Percentiles rank a stretch among this genome's conserved stretches.
Conservation (phyloP, 2,888 invertebrate genomes). For the Scaptomyza flava region DNA sequence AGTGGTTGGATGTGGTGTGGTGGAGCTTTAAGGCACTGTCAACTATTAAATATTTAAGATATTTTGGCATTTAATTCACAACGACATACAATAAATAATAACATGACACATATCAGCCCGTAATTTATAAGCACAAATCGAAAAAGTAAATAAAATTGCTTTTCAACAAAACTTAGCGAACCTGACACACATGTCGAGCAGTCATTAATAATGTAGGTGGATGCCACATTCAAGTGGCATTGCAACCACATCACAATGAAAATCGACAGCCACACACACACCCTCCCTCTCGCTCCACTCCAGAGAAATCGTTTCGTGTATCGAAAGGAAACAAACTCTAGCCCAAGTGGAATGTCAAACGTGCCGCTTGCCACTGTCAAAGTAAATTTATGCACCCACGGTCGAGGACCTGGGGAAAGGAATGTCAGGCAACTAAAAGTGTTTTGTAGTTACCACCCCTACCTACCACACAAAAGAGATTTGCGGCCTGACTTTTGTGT, state of each 20-base stretch:
- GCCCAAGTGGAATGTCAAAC: constrained; percentile 68
- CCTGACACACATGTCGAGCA: constrained; percentile 78
- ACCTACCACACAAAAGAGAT: constrained; percentile 6
- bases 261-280: constrained; percentile 49
- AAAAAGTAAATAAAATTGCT: constrained; percentile 75
- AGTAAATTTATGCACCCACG: constrained; percentile 76
- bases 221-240: constrained; percentile 49
- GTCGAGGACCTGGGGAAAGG: constrained; percentile 1
- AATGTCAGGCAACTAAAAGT: constrained; percentile 64
- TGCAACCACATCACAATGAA: constrained; percentile 55
- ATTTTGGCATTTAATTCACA: constrained; percentile 75
- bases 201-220: constrained; percentile 78
- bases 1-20: neutral
- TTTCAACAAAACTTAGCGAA: constrained; percentile 71
- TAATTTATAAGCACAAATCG: constrained; percentile 67
- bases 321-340: constrained; percentile 7
- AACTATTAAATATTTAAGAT: constrained; percentile 71
- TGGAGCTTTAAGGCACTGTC: constrained; percentile 37
- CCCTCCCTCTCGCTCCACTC: neutral
- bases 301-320: constrained; percentile 11
- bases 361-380: constrained; percentile 75
- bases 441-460: constrained; percentile 61
- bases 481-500: constrained; percentile 41
- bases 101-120: constrained; percentile 68
- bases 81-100: constrained; percentile 74